Base-by-base conservation (phyloP, 1,140 invertebrate species). In the Drosophila eugracilis region DNA sequence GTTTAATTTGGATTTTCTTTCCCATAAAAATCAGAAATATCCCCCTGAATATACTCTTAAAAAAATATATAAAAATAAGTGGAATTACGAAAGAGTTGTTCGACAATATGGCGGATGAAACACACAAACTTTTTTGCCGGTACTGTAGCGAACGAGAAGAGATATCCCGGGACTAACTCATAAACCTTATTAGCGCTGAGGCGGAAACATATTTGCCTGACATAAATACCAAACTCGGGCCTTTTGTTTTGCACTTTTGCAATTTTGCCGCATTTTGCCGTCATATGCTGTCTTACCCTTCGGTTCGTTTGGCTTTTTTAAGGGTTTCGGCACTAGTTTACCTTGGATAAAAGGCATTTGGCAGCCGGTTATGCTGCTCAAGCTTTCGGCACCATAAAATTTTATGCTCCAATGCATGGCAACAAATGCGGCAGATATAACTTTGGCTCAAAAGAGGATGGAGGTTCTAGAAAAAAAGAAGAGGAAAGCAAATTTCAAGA, bases 171-270 rank as follows among this genome's bases (percentile, higher is more conserved):
- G 57, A 39, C 62, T 60, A 45, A 59, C 69, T 81, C 81, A 88
- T 86, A 86, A 86, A 86, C 81, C 83, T 88, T 88, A 88, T 88
- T 86, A 88, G 83, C 81, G 77, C 83, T 86, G 63, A 81, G 65
- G 72, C 83, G 81, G 81, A 86, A 86, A 86, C 81, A 86, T 86
- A 86, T 86, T 88, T 86, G 74, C 74, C 83, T 69, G 81, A 86
- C 81, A 85, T 85, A 86, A 85, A 85, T 85, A 85, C 81, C 54
- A 60, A 60, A 59, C 54, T 39, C 55, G 12, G 49, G 32, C 32
- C 44, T 75, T 74, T 69, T 85, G 62, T 86, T 88, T 88, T 85
- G 77, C 74, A 86, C 78, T 86, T 81, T 88, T 74, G 83, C 83
- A 86, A 78, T 80, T 77, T 85, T 53, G 7, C 4, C 36, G 62